A percentile compares a stretch with the other conserved stretches of the same genome.
These are phyloP conservation scores for Dipodomys ordii DNA, from an alignment of 2,113 vertebrate species.

Conservation along the genomic window DNA sequence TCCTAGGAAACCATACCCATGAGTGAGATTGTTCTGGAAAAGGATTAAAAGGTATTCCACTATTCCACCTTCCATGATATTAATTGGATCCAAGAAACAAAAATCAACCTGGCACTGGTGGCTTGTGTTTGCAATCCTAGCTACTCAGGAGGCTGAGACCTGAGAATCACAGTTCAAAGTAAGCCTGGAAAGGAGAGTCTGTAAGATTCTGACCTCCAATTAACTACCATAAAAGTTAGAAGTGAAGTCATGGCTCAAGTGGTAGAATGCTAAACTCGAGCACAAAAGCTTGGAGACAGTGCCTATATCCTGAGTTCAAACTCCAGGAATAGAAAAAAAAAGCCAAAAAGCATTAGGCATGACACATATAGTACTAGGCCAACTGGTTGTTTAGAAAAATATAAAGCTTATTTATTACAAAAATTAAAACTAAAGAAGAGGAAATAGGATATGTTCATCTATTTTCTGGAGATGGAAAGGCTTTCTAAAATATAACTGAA, in stretches of 20 bases:
- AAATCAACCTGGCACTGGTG: not conserved
- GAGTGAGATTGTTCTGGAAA: slow-evolving; percentile 34
- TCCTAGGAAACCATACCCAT: slow-evolving; percentile 70
- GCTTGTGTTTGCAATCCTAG: too few species aligned
- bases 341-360: not conserved
- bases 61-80: not conserved
- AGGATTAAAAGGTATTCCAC: not conserved
- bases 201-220: too few species aligned
- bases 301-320: too few species aligned
- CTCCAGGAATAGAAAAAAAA: too few species aligned
- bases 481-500: slow-evolving; percentile 30
- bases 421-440: not conserved
- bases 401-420: not conserved
- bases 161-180: too few species aligned
- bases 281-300: too few species aligned
- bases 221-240: too few species aligned
- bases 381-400: not conserved
- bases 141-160: too few species aligned
- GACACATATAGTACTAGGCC: not conserved
- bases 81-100: not conserved
- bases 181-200: too few species aligned
- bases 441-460: not conserved
- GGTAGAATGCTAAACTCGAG: too few species aligned
- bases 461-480: not conserved
- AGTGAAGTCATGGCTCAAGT: too few species aligned